These are phyloP conservation scores for Lamellibrachia columna DNA, from an alignment of 2,888 invertebrate genomes.

Conservation along the genomic window DNA sequence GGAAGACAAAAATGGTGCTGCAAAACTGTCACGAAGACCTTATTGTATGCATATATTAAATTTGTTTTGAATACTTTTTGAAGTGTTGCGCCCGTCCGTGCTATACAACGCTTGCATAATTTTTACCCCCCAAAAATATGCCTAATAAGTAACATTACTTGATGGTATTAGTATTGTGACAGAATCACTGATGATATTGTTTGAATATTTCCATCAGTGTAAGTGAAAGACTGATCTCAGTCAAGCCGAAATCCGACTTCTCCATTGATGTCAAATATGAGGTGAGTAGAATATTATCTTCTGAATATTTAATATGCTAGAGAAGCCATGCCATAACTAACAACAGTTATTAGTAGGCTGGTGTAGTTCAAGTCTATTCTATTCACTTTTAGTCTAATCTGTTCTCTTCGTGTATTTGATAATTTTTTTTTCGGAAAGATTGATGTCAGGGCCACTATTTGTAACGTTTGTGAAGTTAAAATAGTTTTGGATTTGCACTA, in stretches of 20 bases:
- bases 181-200: not conserved
- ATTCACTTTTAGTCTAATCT: not conserved
- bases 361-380: not conserved
- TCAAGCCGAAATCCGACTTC: conserved; percentile 70
- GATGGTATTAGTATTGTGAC: not conserved
- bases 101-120: too few relatives aligned
- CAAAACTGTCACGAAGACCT: not conserved
- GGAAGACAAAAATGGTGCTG: not conserved
- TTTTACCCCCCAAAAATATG: not conserved
- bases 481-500: too few relatives aligned
- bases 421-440: too few relatives aligned
- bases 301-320: not conserved
- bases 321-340: not conserved
- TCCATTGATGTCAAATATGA: conserved; percentile 82
- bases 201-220: conserved; percentile 42
- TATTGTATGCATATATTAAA: not conserved
- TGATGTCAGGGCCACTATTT: too few relatives aligned
- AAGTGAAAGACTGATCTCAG: conserved; percentile 42
- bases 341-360: not conserved
- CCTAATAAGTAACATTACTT: too few relatives aligned
- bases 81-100: too few relatives aligned
- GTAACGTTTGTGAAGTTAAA: too few relatives aligned
- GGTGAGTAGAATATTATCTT: conserved; percentile 44
- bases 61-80: too few relatives aligned
- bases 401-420: not conserved